These are phyloP conservation scores for Crotalus adamanteus DNA, from an alignment of 2,797 vertebrate species.

Conservation along the genomic window DNA sequence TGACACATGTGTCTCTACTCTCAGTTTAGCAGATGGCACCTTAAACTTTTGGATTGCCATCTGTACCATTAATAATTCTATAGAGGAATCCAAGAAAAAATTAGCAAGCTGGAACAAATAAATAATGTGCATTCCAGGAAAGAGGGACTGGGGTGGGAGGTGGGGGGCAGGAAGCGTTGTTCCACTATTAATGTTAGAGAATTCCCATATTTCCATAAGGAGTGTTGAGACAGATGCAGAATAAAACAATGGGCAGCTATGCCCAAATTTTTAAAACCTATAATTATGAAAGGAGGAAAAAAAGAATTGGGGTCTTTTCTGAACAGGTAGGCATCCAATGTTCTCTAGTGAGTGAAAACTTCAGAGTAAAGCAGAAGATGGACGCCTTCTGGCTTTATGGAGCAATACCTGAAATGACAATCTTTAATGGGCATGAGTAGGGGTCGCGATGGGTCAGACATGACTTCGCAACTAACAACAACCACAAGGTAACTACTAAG, in stretches of 20 bases:
- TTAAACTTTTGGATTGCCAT: neutral
- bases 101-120: neutral
- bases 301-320: neutral
- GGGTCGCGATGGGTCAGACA: no score
- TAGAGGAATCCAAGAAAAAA: neutral
- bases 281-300: neutral
- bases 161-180: neutral
- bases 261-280: neutral
- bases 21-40: neutral
- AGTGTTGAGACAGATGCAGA: neutral
- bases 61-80: neutral
- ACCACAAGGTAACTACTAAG: neutral
- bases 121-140: neutral
- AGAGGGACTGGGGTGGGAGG: neutral
- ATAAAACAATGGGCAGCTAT: neutral
- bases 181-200: neutral
- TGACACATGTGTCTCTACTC: neutral
- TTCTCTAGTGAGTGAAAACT: neutral
- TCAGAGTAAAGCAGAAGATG: neutral
- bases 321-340: neutral
- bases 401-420: neutral
- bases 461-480: no score
- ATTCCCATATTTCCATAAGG: neutral
- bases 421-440: neutral
- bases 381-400: neutral